A percentile compares a stretch with the other conserved stretches of the same genome.
Conservation (phyloP, 2,888 invertebrate species). For the Embidobia sp. region DNA sequence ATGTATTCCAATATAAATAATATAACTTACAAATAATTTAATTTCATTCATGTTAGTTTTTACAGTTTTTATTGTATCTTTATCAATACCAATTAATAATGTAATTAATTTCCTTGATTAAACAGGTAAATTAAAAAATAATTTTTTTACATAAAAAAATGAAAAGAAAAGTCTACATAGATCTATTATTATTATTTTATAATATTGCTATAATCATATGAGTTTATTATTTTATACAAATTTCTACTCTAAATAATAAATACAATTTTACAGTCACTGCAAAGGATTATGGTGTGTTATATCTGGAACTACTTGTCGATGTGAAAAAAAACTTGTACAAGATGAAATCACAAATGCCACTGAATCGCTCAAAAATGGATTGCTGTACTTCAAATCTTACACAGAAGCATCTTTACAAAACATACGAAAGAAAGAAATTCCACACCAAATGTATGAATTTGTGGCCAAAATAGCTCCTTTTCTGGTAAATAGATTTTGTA, state of each 20-base stretch:
- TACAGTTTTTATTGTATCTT: too few species aligned
- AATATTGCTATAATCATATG: neutral
- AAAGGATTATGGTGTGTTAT: slow-evolving; percentile 80
- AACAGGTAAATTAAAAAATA: too few species aligned
- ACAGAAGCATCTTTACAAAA: slow-evolving; percentile 75
- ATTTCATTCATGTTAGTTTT: too few species aligned
- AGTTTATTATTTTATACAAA: neutral
- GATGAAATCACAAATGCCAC: slow-evolving; percentile 78
- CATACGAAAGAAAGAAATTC: slow-evolving; percentile 75
- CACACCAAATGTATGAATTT: slow-evolving; percentile 76
- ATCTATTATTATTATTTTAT: slow-evolving; percentile 23
- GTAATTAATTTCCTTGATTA: too few species aligned
- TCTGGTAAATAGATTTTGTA: slow-evolving; percentile 72
- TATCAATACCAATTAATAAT: too few species aligned
- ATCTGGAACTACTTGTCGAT: slow-evolving; percentile 79
- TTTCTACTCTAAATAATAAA: slow-evolving; percentile 3
- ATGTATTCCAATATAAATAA: too few species aligned
- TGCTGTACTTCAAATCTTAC: slow-evolving; percentile 76
- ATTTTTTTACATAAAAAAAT: too few species aligned
- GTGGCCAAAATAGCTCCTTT: slow-evolving; percentile 78
- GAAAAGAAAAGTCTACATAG: too few species aligned
- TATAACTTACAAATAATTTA: too few species aligned
- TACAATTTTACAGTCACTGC: slow-evolving; percentile 72
- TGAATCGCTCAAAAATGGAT: slow-evolving; percentile 74
- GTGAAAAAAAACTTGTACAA: slow-evolving; percentile 78